phyloP scores from a whole-genome alignment of 1,140 invertebrate genomes.

The Lepidurus packardi region DNA sequence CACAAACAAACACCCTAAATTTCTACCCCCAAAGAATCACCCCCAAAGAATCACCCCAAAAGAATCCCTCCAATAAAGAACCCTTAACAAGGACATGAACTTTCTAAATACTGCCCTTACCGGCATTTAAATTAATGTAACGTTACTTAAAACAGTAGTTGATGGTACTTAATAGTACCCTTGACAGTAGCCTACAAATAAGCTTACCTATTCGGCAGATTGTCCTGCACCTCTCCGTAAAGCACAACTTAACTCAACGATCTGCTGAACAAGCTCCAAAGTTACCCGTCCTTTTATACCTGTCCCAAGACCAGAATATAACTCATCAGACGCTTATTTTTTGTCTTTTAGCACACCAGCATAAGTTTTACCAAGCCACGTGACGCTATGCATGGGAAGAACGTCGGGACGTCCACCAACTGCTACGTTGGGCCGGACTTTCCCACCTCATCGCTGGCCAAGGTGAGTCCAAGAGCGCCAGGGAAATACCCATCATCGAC shows the following conservation, averaged over 20 bases:
- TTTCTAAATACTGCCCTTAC: no score
- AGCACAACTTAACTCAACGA: neutral
- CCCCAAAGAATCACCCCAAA: no score
- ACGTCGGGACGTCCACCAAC: neutral
- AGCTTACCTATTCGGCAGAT: conserved; percentile 1
- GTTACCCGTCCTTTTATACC: neutral
- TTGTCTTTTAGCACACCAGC: neutral
- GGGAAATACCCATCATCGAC: neutral
- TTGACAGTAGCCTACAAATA: neutral
- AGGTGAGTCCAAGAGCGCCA: neutral
- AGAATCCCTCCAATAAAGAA: no score
- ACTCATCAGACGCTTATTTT: conserved; percentile 5
- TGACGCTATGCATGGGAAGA: neutral
- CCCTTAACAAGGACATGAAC: no score
- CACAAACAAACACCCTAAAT: no score
- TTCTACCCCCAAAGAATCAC: no score
- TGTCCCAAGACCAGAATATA: neutral
- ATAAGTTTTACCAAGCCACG: neutral
- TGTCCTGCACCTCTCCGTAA: neutral
- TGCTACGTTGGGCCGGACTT: neutral
- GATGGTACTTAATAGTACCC: no score
- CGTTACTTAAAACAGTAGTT: no score
- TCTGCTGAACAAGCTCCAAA: conserved; percentile 8
- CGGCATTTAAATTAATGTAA: no score
- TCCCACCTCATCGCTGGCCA: neutral